These are phyloP conservation scores for Mormyrus iriodes DNA, from an alignment of 2,113 vertebrate species.

Conservation along the genomic window DNA sequence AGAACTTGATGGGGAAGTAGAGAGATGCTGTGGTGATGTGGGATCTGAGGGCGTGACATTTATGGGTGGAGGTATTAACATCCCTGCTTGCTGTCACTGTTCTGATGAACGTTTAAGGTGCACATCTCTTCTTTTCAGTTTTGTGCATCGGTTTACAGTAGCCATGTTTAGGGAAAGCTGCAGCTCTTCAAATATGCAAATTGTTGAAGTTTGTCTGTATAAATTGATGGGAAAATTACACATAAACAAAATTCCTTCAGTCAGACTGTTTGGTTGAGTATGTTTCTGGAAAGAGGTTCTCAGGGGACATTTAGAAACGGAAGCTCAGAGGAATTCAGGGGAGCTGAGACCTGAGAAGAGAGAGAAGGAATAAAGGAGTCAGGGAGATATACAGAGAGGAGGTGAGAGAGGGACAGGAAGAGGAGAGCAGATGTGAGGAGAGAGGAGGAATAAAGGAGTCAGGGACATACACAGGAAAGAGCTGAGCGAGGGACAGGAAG, in stretches of 20 bases:
- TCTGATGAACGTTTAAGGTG: not conserved
- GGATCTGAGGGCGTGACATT: not conserved
- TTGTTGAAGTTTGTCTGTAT: not conserved
- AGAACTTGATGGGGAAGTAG: not conserved
- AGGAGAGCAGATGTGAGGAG: not conserved
- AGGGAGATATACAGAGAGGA: not conserved
- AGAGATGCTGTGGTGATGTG: not conserved
- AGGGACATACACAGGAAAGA: not conserved
- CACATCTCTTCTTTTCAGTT: not conserved
- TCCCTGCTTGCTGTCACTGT: not conserved
- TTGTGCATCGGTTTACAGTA: not conserved
- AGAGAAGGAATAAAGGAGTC: not conserved
- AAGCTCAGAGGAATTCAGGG: not conserved
- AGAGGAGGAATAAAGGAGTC: not conserved
- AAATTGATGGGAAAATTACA: conserved; percentile 31
- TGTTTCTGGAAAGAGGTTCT: not conserved
- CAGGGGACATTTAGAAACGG: not conserved
- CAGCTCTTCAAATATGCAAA: not conserved
- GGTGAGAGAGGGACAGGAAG: not conserved
- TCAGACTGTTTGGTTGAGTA: not conserved
- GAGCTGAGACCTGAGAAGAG: not conserved
- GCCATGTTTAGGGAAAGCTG: not conserved
- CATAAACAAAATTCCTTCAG: conserved; percentile 27
- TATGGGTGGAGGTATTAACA: not conserved
- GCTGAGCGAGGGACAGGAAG: conserved; percentile 5